Base-by-base conservation (phyloP, 2,888 invertebrate species). In the Teinopalpus imperialis region DNA sequence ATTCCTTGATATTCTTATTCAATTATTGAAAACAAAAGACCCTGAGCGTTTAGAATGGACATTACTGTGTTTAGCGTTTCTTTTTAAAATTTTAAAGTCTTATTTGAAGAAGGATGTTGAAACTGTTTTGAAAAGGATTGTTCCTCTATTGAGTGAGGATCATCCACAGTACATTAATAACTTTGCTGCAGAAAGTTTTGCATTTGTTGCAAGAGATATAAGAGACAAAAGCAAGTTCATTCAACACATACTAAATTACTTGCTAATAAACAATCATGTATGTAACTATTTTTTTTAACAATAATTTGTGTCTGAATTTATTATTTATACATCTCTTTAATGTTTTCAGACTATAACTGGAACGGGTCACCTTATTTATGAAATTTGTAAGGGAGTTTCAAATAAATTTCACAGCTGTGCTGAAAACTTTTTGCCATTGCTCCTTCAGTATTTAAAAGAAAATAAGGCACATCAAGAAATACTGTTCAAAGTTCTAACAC, bases 141-240 rank as follows among this genome's bases (percentile, higher is more conserved):
- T 95, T 21, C 95, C 96, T 0, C 80, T 98, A 2, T 75, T 98
- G 23, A 93, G 94, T 57, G 93, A 93, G 39, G 86, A 89, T n/a
- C 93, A 93, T 61, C 95, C 96, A 13, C 92, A 92, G 51, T 97
- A 97, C 69, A 93, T 98, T 12, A 94, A 95, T 57, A 94, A 94
- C 66, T 99, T 98, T 91, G 97, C 98, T 2, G 97, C 97, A 0
- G 98, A 98, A 81, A 96, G 97, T 77, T 98, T 98, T 90, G 95
- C 98, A 0, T 98, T 97, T 89, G 94, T 99, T 1, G 95, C 97
- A 1, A 90, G 98, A 54, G 97, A 97, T 89, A 93, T 96, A 6
- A 93, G 92, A 56, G 95, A 97, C 61, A 94, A 93, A 61, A 90
- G 92, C 18, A 91, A 91, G 37, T 94, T 98, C 70, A 74, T 97